Base-by-base conservation (phyloP, 2,113 vertebrate genomes). In the Peromyscus polionotus region DNA sequence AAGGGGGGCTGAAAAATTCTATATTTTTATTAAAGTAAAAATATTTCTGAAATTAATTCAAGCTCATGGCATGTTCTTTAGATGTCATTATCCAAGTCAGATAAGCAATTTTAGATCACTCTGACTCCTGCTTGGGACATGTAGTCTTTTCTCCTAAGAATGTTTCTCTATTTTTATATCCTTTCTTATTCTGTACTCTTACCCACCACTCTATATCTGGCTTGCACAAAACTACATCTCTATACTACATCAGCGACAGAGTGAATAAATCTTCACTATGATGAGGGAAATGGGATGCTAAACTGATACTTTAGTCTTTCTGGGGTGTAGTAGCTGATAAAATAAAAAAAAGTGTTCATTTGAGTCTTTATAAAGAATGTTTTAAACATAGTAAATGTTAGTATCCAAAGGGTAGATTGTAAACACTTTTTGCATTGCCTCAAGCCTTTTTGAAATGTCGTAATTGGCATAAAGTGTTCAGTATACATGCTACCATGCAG, bases 301-400 rank as follows among this genome's bases (percentile, higher is more conserved):
- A 67, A 2, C 9, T 84, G 61, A 80, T 31, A 0, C 31, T 39
- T 22, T 89, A 75, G 4, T 90, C 7, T 22, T 83, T 72, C n/a
- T 0, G 42, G 24, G 1, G 22, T 84, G 14, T 1, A 0, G n/a
- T 59, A 17, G 13, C 1, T 7, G 5, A 86, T 48, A 45, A 67
- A 11, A 86, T 9, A 8, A 84, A 51, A 86, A 68, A 31, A 67
- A 67, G 1, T 31, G 5, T 86, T 48, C 19, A 22, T 68, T 68
- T 68, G 31, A 86, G 10, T 9, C 17, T 14, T 68, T 70, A 16
- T 6, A n/a, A 51, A 51, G 10, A 51, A 68, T 51, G 7, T 26
- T 54, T 54, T 70, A 36, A 31, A n/a, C 1, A n/a, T 2, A 63
- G 33, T 6, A 39, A 17, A 22, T 13, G 36, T 42, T 63, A 65